Percentiles rank a stretch among this genome's conserved stretches.
Conservation (phyloP, 92 coral and sea anemone species). For the Diadumene lineata region DNA sequence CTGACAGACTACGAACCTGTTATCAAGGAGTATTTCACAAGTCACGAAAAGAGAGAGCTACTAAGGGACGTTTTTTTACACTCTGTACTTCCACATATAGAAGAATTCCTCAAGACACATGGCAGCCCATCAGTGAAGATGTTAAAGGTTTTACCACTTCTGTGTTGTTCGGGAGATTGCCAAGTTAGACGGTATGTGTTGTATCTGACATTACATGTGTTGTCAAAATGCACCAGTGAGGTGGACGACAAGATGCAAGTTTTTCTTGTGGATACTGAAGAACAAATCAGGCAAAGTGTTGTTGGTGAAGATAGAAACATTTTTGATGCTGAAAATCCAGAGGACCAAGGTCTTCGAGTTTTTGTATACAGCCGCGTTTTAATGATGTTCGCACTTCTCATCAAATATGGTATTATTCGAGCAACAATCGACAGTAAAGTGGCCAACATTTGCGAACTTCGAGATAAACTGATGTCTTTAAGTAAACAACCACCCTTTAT, state of each 20-base stretch:
- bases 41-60: neutral
- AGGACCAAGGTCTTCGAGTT: conserved; percentile 4
- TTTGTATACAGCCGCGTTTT: conserved; percentile 18
- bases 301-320: conserved; percentile 5
- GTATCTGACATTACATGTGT: neutral
- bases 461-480: neutral
- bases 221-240: conserved; percentile 5
- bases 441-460: neutral
- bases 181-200: conserved; percentile 8
- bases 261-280: conserved; percentile 6
- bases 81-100: conserved; percentile 4
- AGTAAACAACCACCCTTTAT: neutral
- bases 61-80: conserved; percentile 9
- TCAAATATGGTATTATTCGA: conserved; percentile 1
- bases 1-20: neutral
- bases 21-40: neutral
- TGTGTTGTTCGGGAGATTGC: conserved; percentile 1
- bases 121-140: neutral
- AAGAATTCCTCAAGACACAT: neutral
- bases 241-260: neutral
- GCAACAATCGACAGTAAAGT: neutral
- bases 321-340: neutral
- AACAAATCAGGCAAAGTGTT: neutral
- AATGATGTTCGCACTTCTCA: neutral
- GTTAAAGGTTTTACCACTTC: neutral